Percentiles rank a stretch among this genome's conserved stretches.
Evolutionary conservation across 2,888 invertebrate species (phyloP).

Genomic region (Nebria salina): DNA sequence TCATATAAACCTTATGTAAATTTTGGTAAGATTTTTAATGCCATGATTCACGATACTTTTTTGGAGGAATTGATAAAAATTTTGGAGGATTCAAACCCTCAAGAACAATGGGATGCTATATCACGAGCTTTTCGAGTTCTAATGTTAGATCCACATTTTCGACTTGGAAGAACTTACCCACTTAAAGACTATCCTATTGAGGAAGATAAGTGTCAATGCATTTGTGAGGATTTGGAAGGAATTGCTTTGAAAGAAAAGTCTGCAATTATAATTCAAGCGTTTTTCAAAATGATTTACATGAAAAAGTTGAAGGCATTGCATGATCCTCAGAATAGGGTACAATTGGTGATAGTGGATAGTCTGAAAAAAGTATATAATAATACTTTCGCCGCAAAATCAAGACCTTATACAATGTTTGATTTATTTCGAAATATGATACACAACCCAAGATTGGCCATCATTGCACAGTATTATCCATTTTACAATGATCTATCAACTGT

Average conservation of each 20-base stretch:
- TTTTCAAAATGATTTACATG: conserved; percentile 54
- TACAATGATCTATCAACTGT: conserved; percentile 53
- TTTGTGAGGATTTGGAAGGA: conserved; percentile 50
- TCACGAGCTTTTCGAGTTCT: conserved; percentile 29
- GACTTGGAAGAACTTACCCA: background rate
- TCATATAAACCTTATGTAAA: conserved; percentile 53
- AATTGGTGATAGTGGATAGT: conserved; percentile 51
- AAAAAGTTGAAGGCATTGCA: conserved; percentile 52
- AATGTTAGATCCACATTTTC: conserved; percentile 31
- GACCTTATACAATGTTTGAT: conserved; percentile 48
- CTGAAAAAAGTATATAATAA: conserved; percentile 53
- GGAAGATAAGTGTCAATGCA: conserved; percentile 9
- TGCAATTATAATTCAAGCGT: conserved; percentile 55
- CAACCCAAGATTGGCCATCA: conserved; percentile 42
- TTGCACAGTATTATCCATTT: conserved; percentile 51
- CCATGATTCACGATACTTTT: conserved; percentile 44
- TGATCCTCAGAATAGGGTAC: conserved; percentile 50
- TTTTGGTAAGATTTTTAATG: conserved; percentile 48
- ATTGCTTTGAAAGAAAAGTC: conserved; percentile 52
- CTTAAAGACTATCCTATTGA: background rate
- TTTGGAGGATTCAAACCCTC: conserved; percentile 3
- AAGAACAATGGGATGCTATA: conserved; percentile 17
- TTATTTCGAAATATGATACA: conserved; percentile 53
- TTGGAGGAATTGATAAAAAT: conserved; percentile 32
- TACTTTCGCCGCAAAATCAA: conserved; percentile 52